A percentile compares a stretch with the other conserved stretches of the same genome.
phyloP scores from a whole-genome alignment of 2,797 vertebrate species.

The Anguilla megastoma region DNA sequence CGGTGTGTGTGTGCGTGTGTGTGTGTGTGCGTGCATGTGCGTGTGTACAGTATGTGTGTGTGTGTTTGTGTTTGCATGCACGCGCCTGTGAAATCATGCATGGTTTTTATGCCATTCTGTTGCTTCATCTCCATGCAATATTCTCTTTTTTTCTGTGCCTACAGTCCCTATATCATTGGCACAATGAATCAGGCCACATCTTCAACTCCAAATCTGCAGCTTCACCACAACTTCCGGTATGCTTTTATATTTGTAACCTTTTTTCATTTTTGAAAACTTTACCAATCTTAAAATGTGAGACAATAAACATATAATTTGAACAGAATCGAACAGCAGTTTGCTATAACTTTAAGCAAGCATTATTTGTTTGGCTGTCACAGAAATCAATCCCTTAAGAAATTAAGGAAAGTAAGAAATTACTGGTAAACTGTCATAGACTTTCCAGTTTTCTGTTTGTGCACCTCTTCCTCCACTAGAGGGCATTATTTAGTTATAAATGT shows the following conservation, averaged over 20 bases:
- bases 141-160: conserved; percentile 32
- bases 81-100: not conserved
- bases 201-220: conserved; percentile 94
- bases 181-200: conserved; percentile 99
- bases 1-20: not conserved
- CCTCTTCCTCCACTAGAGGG: conserved; percentile 39
- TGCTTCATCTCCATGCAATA: not conserved
- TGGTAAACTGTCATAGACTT: not conserved
- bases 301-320: not conserved
- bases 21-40: not conserved
- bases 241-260: not conserved
- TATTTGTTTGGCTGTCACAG: too few species aligned
- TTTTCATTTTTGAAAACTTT: not conserved
- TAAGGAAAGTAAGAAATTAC: not conserved
- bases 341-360: too few species aligned
- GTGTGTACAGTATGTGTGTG: not conserved
- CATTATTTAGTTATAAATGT: conserved; percentile 4
- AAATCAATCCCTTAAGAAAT: too few species aligned
- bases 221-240: conserved; percentile 98
- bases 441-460: not conserved
- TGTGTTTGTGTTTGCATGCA: not conserved
- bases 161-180: conserved; percentile 93
- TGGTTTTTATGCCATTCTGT: not conserved
- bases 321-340: not conserved
- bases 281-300: not conserved